phyloP scores from a whole-genome alignment of 2,797 vertebrate genomes.

The Acridotheres tristis region DNA sequence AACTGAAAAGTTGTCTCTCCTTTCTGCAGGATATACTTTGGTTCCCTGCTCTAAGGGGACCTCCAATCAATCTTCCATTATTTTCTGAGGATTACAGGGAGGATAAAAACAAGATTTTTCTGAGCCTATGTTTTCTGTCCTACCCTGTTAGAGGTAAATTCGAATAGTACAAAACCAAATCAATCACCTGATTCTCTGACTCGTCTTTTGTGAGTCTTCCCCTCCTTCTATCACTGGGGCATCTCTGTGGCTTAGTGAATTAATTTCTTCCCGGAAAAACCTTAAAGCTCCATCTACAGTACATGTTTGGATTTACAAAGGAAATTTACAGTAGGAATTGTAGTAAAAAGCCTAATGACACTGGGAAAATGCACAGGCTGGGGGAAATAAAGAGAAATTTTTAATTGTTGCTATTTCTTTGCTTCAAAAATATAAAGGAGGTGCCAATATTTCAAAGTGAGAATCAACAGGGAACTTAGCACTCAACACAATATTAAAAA shows the following conservation, averaged over 20 bases:
- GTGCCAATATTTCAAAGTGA: not conserved
- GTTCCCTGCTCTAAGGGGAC: not conserved
- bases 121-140: not conserved
- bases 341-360: not conserved
- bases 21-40: not conserved
- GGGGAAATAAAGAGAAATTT: not conserved
- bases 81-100: not conserved
- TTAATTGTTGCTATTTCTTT: not conserved
- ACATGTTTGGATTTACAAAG: not conserved
- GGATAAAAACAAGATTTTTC: not conserved
- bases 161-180: not conserved
- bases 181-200: not conserved
- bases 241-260: not conserved
- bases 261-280: not conserved
- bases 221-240: not conserved
- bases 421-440: not conserved
- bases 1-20: not conserved
- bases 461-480: not conserved
- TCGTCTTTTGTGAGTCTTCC: not conserved
- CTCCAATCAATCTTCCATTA: not conserved
- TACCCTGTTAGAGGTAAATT: not conserved
- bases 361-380: not conserved
- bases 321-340: not conserved
- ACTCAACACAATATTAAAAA: not conserved
- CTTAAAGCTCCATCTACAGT: slow-evolving; percentile 12